Conservation (phyloP, 1,140 invertebrate genomes). For the Drosophila aff. region DNA sequence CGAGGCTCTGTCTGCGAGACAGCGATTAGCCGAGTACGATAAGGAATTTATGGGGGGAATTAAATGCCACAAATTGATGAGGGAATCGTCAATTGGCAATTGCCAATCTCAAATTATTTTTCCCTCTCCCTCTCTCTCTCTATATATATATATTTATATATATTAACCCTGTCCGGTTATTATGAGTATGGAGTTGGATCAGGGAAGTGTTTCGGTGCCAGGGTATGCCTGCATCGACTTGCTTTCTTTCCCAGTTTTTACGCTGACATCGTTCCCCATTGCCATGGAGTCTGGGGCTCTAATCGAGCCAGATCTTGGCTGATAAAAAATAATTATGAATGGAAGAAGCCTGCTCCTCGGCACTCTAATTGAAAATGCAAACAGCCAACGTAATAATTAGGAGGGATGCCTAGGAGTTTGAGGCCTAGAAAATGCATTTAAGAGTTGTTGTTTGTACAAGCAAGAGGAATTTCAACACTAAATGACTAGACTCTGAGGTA, state of each 20-base stretch:
- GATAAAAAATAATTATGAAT: constrained; percentile 83
- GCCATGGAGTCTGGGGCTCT: constrained; percentile 35
- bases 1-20: constrained; percentile 4
- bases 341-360: constrained; percentile 24
- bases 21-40: constrained; percentile 69
- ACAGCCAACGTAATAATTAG: constrained; percentile 49
- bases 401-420: background rate
- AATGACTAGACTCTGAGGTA: background rate
- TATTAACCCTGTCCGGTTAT: constrained; percentile 5
- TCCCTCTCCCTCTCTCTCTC: background rate
- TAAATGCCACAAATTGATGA: constrained; percentile 74
- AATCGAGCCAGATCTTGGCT: constrained; percentile 72
- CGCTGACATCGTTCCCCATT: constrained; percentile 70
- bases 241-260: background rate
- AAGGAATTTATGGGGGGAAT: constrained; percentile 80
- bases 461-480: too few species aligned
- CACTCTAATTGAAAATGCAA: constrained; percentile 80
- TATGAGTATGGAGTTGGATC: background rate
- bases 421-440: constrained; percentile 19
- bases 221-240: background rate
- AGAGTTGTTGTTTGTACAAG: constrained; percentile 6
- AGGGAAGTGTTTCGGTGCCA: too few species aligned
- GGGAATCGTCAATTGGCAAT: constrained; percentile 27
- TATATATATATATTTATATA: background rate
- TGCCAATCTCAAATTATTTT: constrained; percentile 23